Conservation (phyloP, 2,113 vertebrate species). For the Nymphicus hollandicus region DNA sequence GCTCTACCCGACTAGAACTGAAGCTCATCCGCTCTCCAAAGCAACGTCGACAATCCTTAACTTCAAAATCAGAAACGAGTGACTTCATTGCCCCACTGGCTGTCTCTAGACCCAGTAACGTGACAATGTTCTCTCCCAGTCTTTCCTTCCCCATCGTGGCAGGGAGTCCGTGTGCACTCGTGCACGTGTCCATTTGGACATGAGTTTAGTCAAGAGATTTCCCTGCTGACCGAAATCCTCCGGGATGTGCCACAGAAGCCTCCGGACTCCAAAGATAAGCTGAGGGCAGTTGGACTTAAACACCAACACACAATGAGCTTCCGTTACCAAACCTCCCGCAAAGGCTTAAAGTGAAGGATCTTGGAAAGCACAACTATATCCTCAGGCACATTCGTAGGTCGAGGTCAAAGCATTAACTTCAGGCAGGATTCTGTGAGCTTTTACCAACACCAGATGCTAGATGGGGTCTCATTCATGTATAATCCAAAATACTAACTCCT, state of each 20-base stretch:
- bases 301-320: accelerated
- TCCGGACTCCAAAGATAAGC: neutral
- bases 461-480: neutral
- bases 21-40: neutral
- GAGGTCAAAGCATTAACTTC: neutral
- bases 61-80: slow-evolving; percentile 5
- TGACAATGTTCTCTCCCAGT: neutral
- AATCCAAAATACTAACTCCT: slow-evolving; percentile 74
- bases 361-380: accelerated
- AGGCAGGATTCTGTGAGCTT: neutral
- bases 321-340: neutral
- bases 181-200: accelerated
- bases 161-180: neutral
- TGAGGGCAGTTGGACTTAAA: neutral
- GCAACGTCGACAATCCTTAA: neutral
- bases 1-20: neutral
- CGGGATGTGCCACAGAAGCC: neutral
- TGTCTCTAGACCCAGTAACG: neutral
- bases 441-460: neutral
- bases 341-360: neutral
- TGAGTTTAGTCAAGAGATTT: neutral
- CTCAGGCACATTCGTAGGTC: neutral
- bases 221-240: neutral
- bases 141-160: neutral
- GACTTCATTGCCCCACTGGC: slow-evolving; percentile 15